Conservation (phyloP, 2,888 invertebrate genomes). For the Pilophorus perplexus region DNA sequence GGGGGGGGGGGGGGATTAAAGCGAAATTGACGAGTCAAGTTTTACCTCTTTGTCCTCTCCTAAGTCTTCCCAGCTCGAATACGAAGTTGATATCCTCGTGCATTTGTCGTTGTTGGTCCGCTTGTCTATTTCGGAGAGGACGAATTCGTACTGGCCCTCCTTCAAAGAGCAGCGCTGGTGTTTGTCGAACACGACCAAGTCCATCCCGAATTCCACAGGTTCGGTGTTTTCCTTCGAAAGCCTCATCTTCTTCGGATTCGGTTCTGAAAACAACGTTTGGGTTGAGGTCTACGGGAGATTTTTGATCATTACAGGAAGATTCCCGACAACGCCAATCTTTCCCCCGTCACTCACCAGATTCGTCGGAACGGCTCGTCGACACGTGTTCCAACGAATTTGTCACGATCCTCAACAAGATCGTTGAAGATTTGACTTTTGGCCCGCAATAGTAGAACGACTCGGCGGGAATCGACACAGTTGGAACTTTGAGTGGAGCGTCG, state of each 20-base stretch:
- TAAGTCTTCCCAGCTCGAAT: constrained; percentile 66
- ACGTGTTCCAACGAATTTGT: constrained; percentile 52
- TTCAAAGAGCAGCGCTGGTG: constrained; percentile 80
- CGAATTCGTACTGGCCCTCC: constrained; percentile 87
- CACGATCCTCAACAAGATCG: constrained; percentile 72
- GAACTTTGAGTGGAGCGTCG: constrained; percentile 66
- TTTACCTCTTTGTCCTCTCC: constrained; percentile 57
- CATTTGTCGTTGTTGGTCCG: constrained; percentile 53
- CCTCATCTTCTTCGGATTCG: constrained; percentile 46
- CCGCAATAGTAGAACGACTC: constrained; percentile 80
- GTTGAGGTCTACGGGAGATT: too few species aligned
- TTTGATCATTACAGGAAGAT: too few species aligned
- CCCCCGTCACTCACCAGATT: too few species aligned
- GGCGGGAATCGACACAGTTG: constrained; percentile 80
- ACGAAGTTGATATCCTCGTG: constrained; percentile 45
- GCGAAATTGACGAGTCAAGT: too few species aligned
- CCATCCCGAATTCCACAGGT: constrained; percentile 64
- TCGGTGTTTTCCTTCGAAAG: constrained; percentile 43
- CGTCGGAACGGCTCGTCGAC: constrained; percentile 51
- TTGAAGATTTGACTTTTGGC: constrained; percentile 77
- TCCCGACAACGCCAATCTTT: neutral
- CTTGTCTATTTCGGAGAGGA: constrained; percentile 69
- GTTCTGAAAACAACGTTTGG: constrained; percentile 44
- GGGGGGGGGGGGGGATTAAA: too few species aligned
- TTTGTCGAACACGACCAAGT: constrained; percentile 86